A percentile compares a stretch with the other conserved stretches of the same genome.
These are phyloP conservation scores for Xenentodon cancila DNA, from an alignment of 2,797 vertebrate species.

Conservation along the genomic window DNA sequence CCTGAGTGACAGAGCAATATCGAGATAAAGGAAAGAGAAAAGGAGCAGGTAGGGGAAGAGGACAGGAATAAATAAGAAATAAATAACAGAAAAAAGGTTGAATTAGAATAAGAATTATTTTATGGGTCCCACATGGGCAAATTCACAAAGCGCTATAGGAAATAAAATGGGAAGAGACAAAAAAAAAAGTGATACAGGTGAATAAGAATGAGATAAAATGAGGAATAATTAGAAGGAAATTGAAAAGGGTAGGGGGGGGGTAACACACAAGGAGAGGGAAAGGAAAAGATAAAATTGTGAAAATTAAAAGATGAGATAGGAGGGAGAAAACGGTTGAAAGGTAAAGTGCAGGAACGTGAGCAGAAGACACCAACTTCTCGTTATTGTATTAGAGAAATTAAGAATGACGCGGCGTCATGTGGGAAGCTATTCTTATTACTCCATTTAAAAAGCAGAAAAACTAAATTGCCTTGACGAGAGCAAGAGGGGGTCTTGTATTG, in stretches of 20 bases:
- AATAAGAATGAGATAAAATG: not conserved
- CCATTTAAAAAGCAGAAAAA: slow-evolving; percentile 65
- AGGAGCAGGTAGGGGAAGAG: slow-evolving; percentile 4
- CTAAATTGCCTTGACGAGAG: slow-evolving; percentile 58
- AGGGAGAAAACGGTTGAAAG: not conserved
- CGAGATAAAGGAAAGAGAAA: slow-evolving; percentile 3
- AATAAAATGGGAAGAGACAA: not conserved
- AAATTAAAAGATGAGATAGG: slow-evolving; percentile 6
- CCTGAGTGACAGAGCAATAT: no score
- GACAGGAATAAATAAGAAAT: no score
- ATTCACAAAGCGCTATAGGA: no score
- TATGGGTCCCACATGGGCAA: no score
- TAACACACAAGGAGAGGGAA: not conserved
- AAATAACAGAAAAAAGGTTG: no score
- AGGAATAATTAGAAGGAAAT: slow-evolving; percentile 2
- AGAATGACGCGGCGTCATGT: slow-evolving; percentile 22
- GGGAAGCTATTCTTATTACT: slow-evolving; percentile 61
- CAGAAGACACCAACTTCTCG: slow-evolving; percentile 16
- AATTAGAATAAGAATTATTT: no score
- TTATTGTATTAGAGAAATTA: slow-evolving; percentile 45
- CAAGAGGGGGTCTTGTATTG: slow-evolving; percentile 23
- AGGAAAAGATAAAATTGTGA: slow-evolving; percentile 1
- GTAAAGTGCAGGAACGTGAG: not conserved
- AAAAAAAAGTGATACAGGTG: not conserved
- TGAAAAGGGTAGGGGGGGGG: not conserved